These are phyloP conservation scores for Noturus placidus DNA, from an alignment of 2,113 vertebrate genomes.

Conservation along the genomic window DNA sequence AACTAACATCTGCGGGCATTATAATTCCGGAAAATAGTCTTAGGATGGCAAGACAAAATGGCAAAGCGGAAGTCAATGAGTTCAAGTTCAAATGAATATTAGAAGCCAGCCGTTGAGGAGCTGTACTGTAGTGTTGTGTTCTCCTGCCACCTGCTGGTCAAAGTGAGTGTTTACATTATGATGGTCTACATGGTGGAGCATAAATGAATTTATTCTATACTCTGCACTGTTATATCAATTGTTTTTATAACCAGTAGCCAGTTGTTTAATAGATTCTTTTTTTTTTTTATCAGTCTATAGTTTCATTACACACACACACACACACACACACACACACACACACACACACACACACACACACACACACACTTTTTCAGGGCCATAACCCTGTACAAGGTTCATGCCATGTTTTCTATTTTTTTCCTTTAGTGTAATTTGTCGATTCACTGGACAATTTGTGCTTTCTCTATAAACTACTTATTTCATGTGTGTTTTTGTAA, in stretches of 20 bases:
- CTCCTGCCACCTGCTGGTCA: slow-evolving; percentile 40
- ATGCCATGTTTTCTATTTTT: neutral
- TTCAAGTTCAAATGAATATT: neutral
- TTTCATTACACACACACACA: neutral
- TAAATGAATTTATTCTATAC: neutral
- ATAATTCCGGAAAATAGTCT: neutral
- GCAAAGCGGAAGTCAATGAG: neutral
- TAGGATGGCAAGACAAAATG: neutral
- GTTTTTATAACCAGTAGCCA: too few relatives aligned
- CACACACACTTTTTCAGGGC: neutral
- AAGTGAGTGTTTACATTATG: neutral
- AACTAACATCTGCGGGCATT: neutral
- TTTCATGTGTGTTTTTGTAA: neutral
- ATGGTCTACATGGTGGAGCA: neutral
- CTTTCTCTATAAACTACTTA: neutral
- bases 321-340: too few relatives aligned
- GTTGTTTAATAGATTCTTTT: too few relatives aligned
- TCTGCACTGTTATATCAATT: neutral
- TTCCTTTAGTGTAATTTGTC: neutral
- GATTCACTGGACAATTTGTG: neutral
- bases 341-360: too few relatives aligned
- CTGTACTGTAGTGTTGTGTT: neutral
- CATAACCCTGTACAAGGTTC: neutral
- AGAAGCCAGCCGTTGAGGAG: neutral
- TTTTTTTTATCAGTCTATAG: too few relatives aligned